Evolutionary conservation across 2,797 vertebrate genomes (phyloP), one percentile per base, ranked within the genome.

Genomic region (Anabacerthia variegaticeps): DNA sequence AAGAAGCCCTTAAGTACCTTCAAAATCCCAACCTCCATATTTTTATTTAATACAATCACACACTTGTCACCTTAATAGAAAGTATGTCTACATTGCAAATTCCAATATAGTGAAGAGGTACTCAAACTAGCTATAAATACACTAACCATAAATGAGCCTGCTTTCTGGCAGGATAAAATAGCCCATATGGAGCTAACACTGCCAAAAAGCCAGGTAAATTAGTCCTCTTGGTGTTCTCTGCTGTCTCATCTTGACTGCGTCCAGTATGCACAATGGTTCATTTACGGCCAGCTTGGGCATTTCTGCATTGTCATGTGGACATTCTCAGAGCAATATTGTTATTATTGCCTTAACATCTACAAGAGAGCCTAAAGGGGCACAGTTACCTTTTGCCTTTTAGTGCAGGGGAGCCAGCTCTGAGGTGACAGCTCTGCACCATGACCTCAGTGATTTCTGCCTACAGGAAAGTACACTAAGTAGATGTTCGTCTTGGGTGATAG

Each of bases 61-160:
- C 34, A 24, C 34, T 80, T 93, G 67, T 89, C 78, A 82, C 65
- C 61, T 52, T 65, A 93, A 67, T 20, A 88, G 78, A 80, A 88
- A 7, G 4, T 32, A 63, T 2, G 4, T 80, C 61, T 65, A 72
- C 85, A 55, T 20, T 72, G 88, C 89, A 85, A 92, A 95, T 91
- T 91, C 73, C 62, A 58, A 24, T 34, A 62, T 6, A 85, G 89
- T 4, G 1, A 88, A 81, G 72, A 78, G 79, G 67, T 85, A 68
- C 79, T 85, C 73, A 93, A 59, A 43, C 65, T 63, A 71, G 83
- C 83, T 86, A 55, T 81, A 95, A 95, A 94, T 92, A 92, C 86
- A 39, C 51, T 85, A 75, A 79, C 66, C 73, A 86, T 72, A 86
- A 91, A 88, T 16, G 69, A 92, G 20, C 26, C 62, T 75, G 82